phyloP scores from a whole-genome alignment of 2,888 invertebrate genomes.

The Notocelia uddmanniana region DNA sequence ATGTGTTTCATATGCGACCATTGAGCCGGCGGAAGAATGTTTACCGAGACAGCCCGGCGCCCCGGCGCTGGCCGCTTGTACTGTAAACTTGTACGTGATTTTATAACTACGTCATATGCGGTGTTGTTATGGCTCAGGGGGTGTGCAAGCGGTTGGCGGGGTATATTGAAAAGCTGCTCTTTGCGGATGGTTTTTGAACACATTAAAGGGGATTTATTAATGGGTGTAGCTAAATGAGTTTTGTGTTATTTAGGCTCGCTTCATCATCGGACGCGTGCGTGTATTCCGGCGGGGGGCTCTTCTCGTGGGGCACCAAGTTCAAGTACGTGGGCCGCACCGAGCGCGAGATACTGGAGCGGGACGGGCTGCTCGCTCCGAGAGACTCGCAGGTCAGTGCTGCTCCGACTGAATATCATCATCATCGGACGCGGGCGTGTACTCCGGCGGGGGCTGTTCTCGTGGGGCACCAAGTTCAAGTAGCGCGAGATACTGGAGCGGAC shows the following conservation, averaged over 20 bases:
- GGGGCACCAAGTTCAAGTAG: slow-evolving; percentile 97
- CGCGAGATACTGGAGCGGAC: slow-evolving; percentile 95
- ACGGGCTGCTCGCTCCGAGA: slow-evolving; percentile 84
- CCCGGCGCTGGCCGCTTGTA: too few relatives aligned
- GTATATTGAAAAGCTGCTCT: too few relatives aligned
- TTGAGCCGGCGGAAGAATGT: too few relatives aligned
- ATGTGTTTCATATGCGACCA: too few relatives aligned
- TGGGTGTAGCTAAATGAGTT: too few relatives aligned
- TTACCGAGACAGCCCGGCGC: too few relatives aligned
- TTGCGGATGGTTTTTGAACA: too few relatives aligned
- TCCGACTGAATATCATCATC: not conserved
- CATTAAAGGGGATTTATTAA: too few relatives aligned
- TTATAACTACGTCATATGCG: too few relatives aligned
- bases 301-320: slow-evolving; percentile 97
- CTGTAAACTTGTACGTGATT: too few relatives aligned
- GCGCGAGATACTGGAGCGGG: slow-evolving; percentile 94
- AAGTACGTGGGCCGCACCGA: slow-evolving; percentile 97
- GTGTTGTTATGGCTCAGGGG: too few relatives aligned
- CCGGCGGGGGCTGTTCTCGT: slow-evolving; percentile 97
- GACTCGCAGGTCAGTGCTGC: slow-evolving; percentile 78
- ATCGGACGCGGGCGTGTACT: slow-evolving; percentile 91
- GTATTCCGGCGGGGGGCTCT: slow-evolving; percentile 95
- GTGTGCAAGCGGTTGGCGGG: too few relatives aligned
- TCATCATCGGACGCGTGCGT: slow-evolving; percentile 95
- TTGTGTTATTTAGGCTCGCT: slow-evolving; percentile 92